phyloP scores from a whole-genome alignment of 30 jellyfish, hydroid and myxozoan species.

The Catostylus mosaicus region DNA sequence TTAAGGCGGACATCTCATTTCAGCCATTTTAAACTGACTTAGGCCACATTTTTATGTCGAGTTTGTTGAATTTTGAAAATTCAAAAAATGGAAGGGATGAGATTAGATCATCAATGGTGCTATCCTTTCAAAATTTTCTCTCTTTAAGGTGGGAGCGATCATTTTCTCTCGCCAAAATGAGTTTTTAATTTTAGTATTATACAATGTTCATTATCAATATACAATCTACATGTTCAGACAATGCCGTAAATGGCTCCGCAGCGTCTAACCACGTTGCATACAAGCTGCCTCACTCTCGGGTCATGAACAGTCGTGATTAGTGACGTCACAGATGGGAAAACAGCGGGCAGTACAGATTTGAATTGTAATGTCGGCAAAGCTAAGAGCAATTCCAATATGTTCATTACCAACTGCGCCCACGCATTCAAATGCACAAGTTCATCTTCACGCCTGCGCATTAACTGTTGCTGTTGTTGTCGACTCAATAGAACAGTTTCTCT shows the following conservation, averaged over 20 bases:
- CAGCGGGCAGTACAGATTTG: slow-evolving; percentile 98
- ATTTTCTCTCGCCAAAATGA: no score
- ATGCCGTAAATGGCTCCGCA: slow-evolving; percentile 98
- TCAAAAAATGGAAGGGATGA: no score
- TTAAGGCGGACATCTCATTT: no score
- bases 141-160: neutral
- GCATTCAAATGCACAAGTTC: slow-evolving; percentile 89
- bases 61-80: no score
- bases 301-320: slow-evolving; percentile 89
- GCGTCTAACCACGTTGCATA: slow-evolving; percentile 95
- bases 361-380: slow-evolving; percentile 98
- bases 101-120: no score
- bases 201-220: neutral
- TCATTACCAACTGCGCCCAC: slow-evolving; percentile 92
- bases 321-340: slow-evolving; percentile 98
- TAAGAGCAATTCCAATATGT: slow-evolving; percentile 85
- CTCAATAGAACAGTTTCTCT: slow-evolving; percentile 46
- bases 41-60: no score
- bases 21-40: no score
- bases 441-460: slow-evolving; percentile 77
- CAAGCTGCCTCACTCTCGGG: slow-evolving; percentile 96
- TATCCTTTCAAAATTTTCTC: no score
- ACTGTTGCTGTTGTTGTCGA: slow-evolving; percentile 65
- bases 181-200: no score
- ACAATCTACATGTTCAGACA: slow-evolving; percentile 30